A percentile compares a stretch with the other conserved stretches of the same genome.
These are phyloP conservation scores for Sarcophaga subvicina DNA, from an alignment of 2,888 invertebrate species.

Conservation along the genomic window DNA sequence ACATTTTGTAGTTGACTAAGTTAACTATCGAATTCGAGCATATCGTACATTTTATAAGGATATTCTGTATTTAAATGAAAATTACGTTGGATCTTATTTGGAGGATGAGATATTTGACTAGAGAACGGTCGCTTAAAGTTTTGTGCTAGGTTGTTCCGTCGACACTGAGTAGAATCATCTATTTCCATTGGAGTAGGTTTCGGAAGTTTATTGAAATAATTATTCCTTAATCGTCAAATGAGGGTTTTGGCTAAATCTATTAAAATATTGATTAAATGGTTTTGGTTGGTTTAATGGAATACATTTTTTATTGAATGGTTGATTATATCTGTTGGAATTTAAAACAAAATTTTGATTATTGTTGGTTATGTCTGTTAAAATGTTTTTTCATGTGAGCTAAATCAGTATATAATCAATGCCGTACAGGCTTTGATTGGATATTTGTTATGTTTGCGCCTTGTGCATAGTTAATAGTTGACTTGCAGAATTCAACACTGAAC, in stretches of 20 bases:
- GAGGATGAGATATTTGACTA: conserved; percentile 7
- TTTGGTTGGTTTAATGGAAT: neutral
- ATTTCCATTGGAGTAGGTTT: no score
- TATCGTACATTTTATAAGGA: neutral
- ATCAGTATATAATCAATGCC: conserved; percentile 20
- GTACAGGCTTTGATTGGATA: neutral
- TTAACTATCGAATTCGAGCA: no score
- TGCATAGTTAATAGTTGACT: neutral
- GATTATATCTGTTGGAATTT: neutral
- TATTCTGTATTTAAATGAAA: conserved; percentile 25
- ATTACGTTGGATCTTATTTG: conserved; percentile 33
- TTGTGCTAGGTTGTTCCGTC: neutral
- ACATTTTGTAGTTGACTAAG: no score
- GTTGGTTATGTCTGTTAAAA: neutral
- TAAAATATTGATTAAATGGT: neutral
- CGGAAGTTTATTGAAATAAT: no score
- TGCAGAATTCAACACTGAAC: neutral
- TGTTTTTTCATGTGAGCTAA: conserved; percentile 13
- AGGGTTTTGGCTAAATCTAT: neutral
- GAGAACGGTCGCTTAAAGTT: neutral
- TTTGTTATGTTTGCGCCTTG: conserved; percentile 3
- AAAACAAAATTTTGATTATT: neutral
- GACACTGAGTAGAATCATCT: neutral
- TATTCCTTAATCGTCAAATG: neutral
- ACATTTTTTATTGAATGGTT: neutral